Evolutionary conservation across 2,888 invertebrate species (phyloP).

Genomic region (Spilarctia lutea): DNA sequence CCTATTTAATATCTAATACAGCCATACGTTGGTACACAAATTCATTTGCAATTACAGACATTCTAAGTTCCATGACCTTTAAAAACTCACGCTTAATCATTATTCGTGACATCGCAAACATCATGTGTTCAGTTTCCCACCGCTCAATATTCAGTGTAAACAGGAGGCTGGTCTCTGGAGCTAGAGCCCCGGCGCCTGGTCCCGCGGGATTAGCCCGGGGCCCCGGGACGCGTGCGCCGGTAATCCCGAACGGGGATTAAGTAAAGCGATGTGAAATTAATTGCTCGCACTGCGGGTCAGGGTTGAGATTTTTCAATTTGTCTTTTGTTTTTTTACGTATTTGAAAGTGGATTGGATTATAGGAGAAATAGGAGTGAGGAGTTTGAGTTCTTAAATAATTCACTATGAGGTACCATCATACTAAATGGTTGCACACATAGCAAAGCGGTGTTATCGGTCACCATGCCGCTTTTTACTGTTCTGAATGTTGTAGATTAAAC

Average conservation of each 20-base stretch:
- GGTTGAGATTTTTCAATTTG: slow-evolving; percentile 29
- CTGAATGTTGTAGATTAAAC: no score
- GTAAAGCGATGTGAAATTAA: slow-evolving; percentile 49
- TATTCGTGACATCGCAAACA: slow-evolving; percentile 35
- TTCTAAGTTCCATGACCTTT: slow-evolving; percentile 25
- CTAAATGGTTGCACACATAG: no score
- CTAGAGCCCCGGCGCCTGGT: slow-evolving; percentile 20
- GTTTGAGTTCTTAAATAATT: background rate
- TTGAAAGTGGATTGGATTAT: background rate
- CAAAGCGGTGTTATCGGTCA: no score
- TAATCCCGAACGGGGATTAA: slow-evolving; percentile 48
- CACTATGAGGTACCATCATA: background rate
- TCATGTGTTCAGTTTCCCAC: slow-evolving; percentile 44
- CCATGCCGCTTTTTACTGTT: no score
- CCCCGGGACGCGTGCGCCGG: slow-evolving; percentile 51
- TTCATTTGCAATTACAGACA: background rate
- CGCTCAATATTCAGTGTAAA: slow-evolving; percentile 55
- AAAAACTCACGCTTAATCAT: slow-evolving; percentile 38
- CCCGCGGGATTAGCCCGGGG: slow-evolving; percentile 44
- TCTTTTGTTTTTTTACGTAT: slow-evolving; percentile 6
- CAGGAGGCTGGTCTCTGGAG: slow-evolving; percentile 26
- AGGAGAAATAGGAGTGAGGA: background rate
- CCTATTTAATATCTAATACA: no score
- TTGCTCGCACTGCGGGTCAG: slow-evolving; percentile 46
- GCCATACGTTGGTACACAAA: background rate